Percentiles rank a stretch among this genome's conserved stretches.
These are phyloP conservation scores for Thymallus thymallus DNA, from an alignment of 2,113 vertebrate species.

Conservation along the genomic window DNA sequence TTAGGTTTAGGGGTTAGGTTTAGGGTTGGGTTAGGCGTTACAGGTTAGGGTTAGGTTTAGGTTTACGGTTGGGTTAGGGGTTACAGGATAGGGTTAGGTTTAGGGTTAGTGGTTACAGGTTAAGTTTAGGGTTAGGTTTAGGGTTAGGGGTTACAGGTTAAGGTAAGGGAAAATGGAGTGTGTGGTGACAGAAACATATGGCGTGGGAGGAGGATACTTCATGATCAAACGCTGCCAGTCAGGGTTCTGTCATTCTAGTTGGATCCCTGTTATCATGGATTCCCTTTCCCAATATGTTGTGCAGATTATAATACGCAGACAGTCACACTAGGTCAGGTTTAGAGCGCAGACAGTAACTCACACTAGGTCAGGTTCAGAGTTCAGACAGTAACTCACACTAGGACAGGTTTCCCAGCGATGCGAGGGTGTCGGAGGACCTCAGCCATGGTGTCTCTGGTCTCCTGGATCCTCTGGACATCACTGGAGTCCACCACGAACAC, in stretches of 20 bases:
- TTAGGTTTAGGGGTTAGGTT: no score
- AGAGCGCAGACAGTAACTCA: constrained; percentile 66
- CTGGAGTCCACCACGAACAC: constrained; percentile 99
- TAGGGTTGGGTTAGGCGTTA: no score
- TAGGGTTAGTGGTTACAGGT: no score
- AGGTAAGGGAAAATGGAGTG: no score
- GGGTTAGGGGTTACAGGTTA: no score
- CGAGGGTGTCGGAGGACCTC: constrained; percentile 90
- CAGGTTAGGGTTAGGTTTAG: no score
- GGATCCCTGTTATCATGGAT: background rate
- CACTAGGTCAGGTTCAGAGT: constrained; percentile 89
- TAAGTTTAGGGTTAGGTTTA: no score
- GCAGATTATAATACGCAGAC: background rate
- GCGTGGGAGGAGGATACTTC: background rate
- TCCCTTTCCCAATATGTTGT: background rate
- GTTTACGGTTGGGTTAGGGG: no score
- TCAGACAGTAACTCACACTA: no score
- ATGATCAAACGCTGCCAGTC: background rate
- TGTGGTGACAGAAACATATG: constrained; percentile 37
- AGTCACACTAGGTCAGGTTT: no score
- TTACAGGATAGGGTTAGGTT: no score
- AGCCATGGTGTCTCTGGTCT: constrained; percentile 88
- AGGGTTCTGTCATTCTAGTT: background rate
- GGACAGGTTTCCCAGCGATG: constrained; percentile 78
- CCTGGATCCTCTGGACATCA: constrained; percentile 90